Evolutionary conservation across 1,140 invertebrate genomes (phyloP).

Genomic region (Saccostrea cuccullata): DNA sequence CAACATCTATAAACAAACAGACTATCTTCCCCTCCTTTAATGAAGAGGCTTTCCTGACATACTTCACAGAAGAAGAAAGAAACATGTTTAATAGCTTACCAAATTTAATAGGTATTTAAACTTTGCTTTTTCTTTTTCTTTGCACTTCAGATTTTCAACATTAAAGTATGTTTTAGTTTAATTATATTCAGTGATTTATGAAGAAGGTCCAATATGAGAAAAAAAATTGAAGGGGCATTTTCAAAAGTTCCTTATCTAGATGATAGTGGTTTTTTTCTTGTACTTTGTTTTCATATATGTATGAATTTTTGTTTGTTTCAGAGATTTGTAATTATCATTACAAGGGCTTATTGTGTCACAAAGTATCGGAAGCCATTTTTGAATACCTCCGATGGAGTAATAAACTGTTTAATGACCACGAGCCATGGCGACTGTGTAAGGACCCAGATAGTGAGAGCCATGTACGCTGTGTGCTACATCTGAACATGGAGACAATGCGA

Average conservation of each 20-base stretch:
- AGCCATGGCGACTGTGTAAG: conserved; percentile 92
- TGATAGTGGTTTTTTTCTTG: too few relatives aligned
- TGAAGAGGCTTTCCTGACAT: conserved; percentile 76
- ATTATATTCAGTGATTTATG: too few relatives aligned
- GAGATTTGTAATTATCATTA: conserved; percentile 82
- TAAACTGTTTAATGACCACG: conserved; percentile 89
- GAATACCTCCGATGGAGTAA: conserved; percentile 87
- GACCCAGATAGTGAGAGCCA: conserved; percentile 74
- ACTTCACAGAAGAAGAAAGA: conserved; percentile 79
- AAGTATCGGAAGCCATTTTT: conserved; percentile 89
- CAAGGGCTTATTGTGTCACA: conserved; percentile 83
- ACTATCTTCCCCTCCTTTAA: conserved; percentile 85
- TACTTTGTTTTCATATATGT: too few relatives aligned
- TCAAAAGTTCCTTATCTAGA: too few relatives aligned
- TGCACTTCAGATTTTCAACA: too few relatives aligned
- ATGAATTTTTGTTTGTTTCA: conserved; percentile 59
- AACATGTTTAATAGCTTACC: conserved; percentile 79
- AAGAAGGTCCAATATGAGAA: too few relatives aligned
- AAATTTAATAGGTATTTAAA: conserved; percentile 17
- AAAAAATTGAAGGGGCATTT: too few relatives aligned
- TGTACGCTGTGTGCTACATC: conserved; percentile 87
- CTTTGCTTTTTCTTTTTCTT: neutral
- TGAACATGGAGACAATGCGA: conserved; percentile 88
- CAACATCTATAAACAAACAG: conserved; percentile 87
- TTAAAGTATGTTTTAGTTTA: too few relatives aligned